Percentiles rank a stretch among this genome's conserved stretches.
Conservation (phyloP, 2,113 vertebrate genomes). For the Gadus macrocephalus region DNA sequence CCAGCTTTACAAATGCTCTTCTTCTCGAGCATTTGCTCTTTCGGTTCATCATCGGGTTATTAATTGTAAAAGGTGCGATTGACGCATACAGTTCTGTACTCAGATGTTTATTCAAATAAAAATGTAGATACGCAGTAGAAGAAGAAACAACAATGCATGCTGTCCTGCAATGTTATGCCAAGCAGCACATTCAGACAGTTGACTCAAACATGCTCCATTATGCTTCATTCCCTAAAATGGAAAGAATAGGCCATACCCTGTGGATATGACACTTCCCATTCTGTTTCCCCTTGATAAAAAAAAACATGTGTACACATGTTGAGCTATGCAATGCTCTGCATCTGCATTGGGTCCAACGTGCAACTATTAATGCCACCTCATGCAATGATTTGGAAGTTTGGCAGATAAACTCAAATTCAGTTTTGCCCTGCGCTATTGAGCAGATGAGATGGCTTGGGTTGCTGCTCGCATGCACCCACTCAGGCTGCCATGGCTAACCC, state of each 20-base stretch:
- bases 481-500: slow-evolving; percentile 23
- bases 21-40: too few relatives aligned
- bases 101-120: too few relatives aligned
- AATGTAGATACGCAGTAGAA: too few relatives aligned
- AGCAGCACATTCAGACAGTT: too few relatives aligned
- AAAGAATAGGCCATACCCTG: too few relatives aligned
- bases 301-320: not conserved
- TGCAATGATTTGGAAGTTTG: slow-evolving; percentile 18
- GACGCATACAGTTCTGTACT: too few relatives aligned
- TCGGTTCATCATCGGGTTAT: too few relatives aligned
- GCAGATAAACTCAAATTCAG: slow-evolving; percentile 5
- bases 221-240: too few relatives aligned
- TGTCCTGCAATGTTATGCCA: too few relatives aligned
- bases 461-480: slow-evolving; percentile 22
- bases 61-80: too few relatives aligned
- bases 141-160: too few relatives aligned
- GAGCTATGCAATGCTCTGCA: slow-evolving; percentile 7
- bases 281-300: slow-evolving; percentile 46
- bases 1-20: too few relatives aligned
- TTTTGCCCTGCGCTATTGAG: not conserved
- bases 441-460: not conserved
- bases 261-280: slow-evolving; percentile 14
- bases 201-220: not conserved
- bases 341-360: not conserved
- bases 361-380: not conserved